Evolutionary conservation across 2,113 vertebrate species (phyloP).

Genomic region (Eulemur macaco): DNA sequence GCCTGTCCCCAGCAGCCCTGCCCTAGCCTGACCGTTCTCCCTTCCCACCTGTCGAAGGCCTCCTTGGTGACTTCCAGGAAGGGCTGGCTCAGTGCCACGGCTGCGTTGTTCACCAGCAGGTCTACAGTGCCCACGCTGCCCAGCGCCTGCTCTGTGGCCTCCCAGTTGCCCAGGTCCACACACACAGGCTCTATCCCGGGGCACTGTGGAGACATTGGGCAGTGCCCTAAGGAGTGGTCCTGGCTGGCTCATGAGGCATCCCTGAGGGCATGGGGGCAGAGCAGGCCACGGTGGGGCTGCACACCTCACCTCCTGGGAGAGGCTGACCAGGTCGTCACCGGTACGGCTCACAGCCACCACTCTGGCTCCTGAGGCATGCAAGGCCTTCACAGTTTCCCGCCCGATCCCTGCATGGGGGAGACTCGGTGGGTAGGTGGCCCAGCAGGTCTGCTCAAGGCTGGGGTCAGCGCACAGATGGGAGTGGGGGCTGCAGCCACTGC

Average conservation of each 20-base stretch:
- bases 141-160: slow-evolving; percentile 87
- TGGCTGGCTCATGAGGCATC: not conserved
- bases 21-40: accelerated
- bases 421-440: not conserved
- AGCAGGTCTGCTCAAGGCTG: not conserved
- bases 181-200: slow-evolving; percentile 87
- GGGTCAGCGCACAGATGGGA: not conserved
- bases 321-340: slow-evolving; percentile 87
- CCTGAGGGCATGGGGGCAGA: too few species aligned
- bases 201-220: slow-evolving; percentile 81
- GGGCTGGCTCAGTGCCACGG: slow-evolving; percentile 83
- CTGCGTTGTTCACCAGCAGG: slow-evolving; percentile 95
- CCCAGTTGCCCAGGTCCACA: slow-evolving; percentile 93
- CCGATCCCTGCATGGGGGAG: slow-evolving; percentile 87
- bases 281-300: accelerated
- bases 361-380: slow-evolving; percentile 86
- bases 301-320: slow-evolving; percentile 86
- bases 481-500: not conserved
- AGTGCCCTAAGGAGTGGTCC: not conserved
- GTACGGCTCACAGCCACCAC: slow-evolving; percentile 91
- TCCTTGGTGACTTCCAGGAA: slow-evolving; percentile 91
- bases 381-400: slow-evolving; percentile 86
- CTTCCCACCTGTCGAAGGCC: slow-evolving; percentile 89
- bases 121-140: slow-evolving; percentile 87
- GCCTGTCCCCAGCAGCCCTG: accelerated